Conservation (phyloP, 2,888 invertebrate species). For the Cheilosia impressa region DNA sequence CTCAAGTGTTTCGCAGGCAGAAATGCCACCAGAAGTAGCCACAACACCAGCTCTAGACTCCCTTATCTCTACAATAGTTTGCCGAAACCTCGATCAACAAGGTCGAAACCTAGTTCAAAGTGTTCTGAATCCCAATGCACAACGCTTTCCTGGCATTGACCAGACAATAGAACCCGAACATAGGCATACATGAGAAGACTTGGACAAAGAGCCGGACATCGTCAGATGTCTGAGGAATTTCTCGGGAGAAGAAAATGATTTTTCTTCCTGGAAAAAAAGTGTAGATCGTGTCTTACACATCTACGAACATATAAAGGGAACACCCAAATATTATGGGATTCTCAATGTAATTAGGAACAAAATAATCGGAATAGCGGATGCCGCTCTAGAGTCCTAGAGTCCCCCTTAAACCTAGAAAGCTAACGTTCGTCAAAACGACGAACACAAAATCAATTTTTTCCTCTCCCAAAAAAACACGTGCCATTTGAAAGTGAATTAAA, state of each 20-base stretch:
- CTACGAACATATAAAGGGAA: constrained; percentile 45
- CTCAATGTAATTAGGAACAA: constrained; percentile 57
- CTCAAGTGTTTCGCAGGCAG: too few relatives aligned
- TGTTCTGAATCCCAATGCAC: background rate
- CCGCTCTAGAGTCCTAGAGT: constrained; percentile 61
- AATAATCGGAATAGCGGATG: constrained; percentile 57
- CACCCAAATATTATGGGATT: constrained; percentile 63
- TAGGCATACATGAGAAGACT: constrained; percentile 10
- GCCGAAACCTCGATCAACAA: too few relatives aligned
- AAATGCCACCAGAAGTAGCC: too few relatives aligned
- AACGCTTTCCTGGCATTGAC: background rate
- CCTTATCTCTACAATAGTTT: too few relatives aligned
- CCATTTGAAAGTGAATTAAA: too few relatives aligned
- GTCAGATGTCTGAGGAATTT: constrained; percentile 42
- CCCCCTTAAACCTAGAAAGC: too few relatives aligned
- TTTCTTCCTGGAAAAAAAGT: constrained; percentile 45
- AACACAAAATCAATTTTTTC: too few relatives aligned
- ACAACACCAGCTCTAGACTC: too few relatives aligned
- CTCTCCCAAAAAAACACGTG: too few relatives aligned
- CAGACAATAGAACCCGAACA: background rate
- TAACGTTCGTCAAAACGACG: too few relatives aligned
- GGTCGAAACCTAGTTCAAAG: background rate
- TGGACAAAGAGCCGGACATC: constrained; percentile 50
- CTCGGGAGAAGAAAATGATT: constrained; percentile 34
- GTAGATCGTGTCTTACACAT: constrained; percentile 53